phyloP scores from a whole-genome alignment of 2,797 vertebrate genomes.

The Aldrovandia affinis region DNA sequence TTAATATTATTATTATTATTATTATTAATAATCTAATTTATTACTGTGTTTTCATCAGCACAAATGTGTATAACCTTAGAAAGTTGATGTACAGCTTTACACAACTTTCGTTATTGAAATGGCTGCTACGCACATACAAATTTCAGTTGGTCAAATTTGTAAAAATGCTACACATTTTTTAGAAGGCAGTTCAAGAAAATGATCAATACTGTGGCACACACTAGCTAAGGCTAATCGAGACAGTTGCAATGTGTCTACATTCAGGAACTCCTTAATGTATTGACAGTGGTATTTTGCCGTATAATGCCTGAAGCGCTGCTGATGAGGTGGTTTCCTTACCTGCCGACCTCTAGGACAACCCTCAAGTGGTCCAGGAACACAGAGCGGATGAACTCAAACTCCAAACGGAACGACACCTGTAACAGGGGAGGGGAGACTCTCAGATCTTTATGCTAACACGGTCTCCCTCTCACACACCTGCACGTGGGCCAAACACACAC shows the following conservation, averaged over 20 bases:
- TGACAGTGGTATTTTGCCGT: background rate
- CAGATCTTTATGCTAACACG: background rate
- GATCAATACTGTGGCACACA: background rate
- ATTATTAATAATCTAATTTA: background rate
- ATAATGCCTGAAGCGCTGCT: background rate
- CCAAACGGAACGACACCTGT: constrained; percentile 90
- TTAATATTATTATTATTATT: background rate
- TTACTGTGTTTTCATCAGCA: background rate
- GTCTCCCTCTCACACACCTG: background rate
- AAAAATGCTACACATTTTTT: background rate
- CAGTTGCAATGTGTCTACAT: background rate
- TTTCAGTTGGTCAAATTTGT: background rate
- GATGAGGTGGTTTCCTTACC: constrained; percentile 62
- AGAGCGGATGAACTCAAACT: constrained; percentile 91
- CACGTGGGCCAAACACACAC: background rate
- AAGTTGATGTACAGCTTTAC: too few species aligned
- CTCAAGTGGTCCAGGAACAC: constrained; percentile 83
- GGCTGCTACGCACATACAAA: background rate
- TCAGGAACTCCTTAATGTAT: background rate
- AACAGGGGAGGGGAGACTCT: constrained; percentile 25
- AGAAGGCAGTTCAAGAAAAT: background rate
- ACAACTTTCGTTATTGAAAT: background rate
- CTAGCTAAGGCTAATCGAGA: background rate
- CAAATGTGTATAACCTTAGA: too few species aligned
- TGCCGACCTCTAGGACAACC: constrained; percentile 78